Conservation (phyloP, 37 sponge, comb jelly and placozoan species). For the Mnemiopsis leidyi region DNA sequence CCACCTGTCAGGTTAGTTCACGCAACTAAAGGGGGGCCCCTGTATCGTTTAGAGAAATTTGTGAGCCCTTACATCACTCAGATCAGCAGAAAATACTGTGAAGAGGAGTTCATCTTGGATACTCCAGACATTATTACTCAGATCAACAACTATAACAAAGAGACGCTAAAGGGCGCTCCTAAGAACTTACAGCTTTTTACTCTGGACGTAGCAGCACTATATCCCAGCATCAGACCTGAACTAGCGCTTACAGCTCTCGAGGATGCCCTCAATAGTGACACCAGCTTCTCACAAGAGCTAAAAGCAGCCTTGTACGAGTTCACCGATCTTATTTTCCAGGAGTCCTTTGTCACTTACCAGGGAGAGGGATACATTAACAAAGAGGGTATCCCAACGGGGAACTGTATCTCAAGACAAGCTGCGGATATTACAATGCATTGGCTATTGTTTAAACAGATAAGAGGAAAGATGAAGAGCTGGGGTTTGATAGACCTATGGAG, state of each 20-base stretch:
- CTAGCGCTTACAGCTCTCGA: background rate
- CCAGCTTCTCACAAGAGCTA: background rate
- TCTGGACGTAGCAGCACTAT: background rate
- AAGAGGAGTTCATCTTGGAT: background rate
- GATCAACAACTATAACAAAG: background rate
- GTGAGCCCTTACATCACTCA: background rate
- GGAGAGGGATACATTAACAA: background rate
- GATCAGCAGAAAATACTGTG: constrained; percentile 20
- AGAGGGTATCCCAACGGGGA: constrained; percentile 5
- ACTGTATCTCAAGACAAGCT: background rate
- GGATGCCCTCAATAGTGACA: background rate
- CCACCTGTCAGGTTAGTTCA: background rate
- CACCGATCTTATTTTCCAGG: background rate
- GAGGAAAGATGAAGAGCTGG: background rate
- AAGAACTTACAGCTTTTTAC: background rate
- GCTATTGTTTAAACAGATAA: background rate
- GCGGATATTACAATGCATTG: background rate
- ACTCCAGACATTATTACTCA: background rate
- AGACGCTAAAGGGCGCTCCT: background rate
- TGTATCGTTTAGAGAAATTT: background rate
- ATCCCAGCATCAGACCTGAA: background rate
- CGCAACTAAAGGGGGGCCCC: background rate
- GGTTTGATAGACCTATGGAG: background rate
- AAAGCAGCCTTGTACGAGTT: background rate
- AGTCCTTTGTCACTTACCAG: background rate